phyloP scores from a whole-genome alignment of 2,888 invertebrate species.

The Sarcophaga carnaria region DNA sequence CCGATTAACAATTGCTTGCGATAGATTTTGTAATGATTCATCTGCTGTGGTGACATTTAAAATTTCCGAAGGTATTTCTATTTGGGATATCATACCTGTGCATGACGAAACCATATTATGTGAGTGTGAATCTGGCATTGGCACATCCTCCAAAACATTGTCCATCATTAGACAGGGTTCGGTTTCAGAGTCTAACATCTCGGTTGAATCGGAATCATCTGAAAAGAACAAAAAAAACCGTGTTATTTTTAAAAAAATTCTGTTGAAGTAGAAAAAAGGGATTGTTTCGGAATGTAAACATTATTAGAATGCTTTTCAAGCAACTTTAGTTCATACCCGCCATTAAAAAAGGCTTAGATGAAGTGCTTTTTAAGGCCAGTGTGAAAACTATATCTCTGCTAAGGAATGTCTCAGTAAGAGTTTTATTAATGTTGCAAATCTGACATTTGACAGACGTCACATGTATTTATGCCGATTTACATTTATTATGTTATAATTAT shows the following conservation, averaged over 20 bases:
- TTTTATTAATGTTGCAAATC: too few species aligned
- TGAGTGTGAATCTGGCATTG: constrained; percentile 86
- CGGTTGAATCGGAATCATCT: constrained; percentile 88
- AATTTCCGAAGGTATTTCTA: constrained; percentile 81
- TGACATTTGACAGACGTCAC: too few species aligned
- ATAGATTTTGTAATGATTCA: constrained; percentile 90
- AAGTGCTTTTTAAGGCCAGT: too few species aligned
- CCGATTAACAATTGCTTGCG: constrained; percentile 89
- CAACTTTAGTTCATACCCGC: too few species aligned
- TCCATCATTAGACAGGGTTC: constrained; percentile 92
- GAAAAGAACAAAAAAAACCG: not conserved
- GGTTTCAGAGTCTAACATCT: constrained; percentile 91
- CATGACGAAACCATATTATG: constrained; percentile 86
- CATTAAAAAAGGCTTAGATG: too few species aligned
- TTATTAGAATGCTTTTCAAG: too few species aligned
- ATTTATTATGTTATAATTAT: too few species aligned
- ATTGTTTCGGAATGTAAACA: too few species aligned
- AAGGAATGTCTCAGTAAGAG: too few species aligned
- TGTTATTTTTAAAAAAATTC: not conserved
- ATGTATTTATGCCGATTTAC: too few species aligned
- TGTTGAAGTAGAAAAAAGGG: not conserved
- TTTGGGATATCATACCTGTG: constrained; percentile 83
- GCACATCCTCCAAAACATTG: constrained; percentile 87
- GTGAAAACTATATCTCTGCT: too few species aligned
- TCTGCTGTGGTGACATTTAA: constrained; percentile 77